Base-by-base conservation (phyloP, 2,797 vertebrate genomes). In the Danionella dracula region DNA sequence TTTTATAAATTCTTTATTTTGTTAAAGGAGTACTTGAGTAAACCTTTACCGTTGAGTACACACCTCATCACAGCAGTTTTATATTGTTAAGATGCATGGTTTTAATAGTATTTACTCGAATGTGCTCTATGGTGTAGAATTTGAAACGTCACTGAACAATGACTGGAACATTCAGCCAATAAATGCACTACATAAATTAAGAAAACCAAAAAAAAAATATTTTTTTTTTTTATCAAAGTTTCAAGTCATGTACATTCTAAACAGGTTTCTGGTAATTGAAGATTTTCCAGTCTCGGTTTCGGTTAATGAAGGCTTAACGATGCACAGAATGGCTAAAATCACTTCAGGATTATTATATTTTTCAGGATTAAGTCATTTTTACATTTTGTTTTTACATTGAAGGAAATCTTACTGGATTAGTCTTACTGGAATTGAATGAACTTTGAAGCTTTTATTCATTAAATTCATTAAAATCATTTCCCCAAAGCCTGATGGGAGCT, bases 351-450 rank as follows among this genome's bases (percentile, higher is more conserved):
- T 51, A 51, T 5, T 48, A 16, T 17, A 53, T 15, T 10, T 50
- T 37, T 35, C 12, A 4, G 8, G 9, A 23, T 53, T 34, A 53
- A 35, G 44, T n/a, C n/a, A n/a, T n/a, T n/a, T n/a, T n/a, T 27
- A 37, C 37, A 45, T 54, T 55, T 37, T 13, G 31, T 3, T 12
- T 35, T 45, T 45, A 19, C 13, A 37, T 55, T 65, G 35, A 53
- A 65, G 48, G 48, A 57, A 66, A 55, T 66, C 51, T 66, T 15
- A 37, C 8, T 29, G 62, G 50, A 29, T 66, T 35, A 41, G 29
- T 66, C 51, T 66, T 16, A 38, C 8, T 29, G 63, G 51, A 19
- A 56, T 37, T 41, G 31, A 12, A 34, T 56, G 35, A 46, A 67
- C 58, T 60, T 12, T 34, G 21, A 55, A 35, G 37, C 23, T 16